Evolutionary conservation across 2,113 vertebrate species (phyloP), one percentile per base, ranked within the genome.

Genomic region (Protobothrops flavoviridis): DNA sequence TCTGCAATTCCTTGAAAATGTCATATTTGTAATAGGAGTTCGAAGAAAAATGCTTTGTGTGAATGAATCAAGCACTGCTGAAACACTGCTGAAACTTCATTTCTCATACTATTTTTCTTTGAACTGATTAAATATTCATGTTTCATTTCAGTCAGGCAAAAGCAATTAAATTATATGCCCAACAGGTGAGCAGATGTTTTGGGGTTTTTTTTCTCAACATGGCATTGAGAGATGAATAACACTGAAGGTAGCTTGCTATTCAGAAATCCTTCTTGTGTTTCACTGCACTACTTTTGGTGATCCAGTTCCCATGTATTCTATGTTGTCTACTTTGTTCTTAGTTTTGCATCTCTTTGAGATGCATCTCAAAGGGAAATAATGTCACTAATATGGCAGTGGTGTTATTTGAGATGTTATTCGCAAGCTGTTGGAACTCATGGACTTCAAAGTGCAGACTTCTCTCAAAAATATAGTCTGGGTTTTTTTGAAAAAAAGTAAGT

Each of bases 51-150:
- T 81, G 20, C 8, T 92, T 92, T 96, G 85, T 93, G 96, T 94
- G 95, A 95, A 74, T 85, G 69, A 39, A 85, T 90, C 64, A 90
- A 90, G 85, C 33, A 85, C 87, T 53, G 55, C 15, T 33, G 24
- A 92, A 92, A 4, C 89, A 91, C 90, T 88, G 85, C 93, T 56
- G 29, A 94, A 64, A 94, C 94, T 95, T 96, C 95, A 94, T 94
- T 90, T 94, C 92, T 86, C 94, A 93, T 96, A 95, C 94, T 94
- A 95, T 95, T 94, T 26, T 81, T 86, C 91, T 94, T 95, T 13
- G 92, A 95, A 94, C 94, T 95, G 94, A 94, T 96, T 94, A 95
- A 94, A 92, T 88, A 50, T 90, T 95, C 92, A 93, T 95, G 96
- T 94, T 93, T 93, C 91, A 91, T 95, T 26, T 95, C 94, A 91